Percentiles rank a stretch among this genome's conserved stretches.
phyloP scores from a whole-genome alignment of 2,797 vertebrate genomes.

The Esox lucius region DNA sequence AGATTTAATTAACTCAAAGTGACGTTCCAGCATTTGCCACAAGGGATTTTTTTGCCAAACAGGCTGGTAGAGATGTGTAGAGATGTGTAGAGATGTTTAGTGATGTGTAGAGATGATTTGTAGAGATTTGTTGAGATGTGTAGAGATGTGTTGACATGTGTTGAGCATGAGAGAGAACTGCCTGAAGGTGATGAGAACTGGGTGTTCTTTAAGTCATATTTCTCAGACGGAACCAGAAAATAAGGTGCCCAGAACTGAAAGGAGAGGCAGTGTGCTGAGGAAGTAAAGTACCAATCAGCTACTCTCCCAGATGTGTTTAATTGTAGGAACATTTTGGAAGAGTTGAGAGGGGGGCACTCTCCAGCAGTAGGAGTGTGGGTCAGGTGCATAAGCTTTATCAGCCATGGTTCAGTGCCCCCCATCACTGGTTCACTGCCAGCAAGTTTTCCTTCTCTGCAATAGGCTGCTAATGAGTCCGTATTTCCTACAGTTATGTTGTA shows the following conservation, averaged over 20 bases:
- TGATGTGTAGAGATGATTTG: too few species aligned
- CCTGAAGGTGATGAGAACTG: not conserved
- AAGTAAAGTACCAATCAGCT: not conserved
- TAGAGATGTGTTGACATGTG: too few species aligned
- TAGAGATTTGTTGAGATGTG: too few species aligned
- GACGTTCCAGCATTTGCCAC: slow-evolving; percentile 66
- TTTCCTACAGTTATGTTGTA: not conserved
- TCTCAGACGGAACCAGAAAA: not conserved
- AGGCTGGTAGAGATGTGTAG: slow-evolving; percentile 41
- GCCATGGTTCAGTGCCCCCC: slow-evolving; percentile 52
- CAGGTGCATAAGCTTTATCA: slow-evolving; percentile 71
- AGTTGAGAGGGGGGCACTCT: too few species aligned
- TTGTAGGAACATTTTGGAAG: too few species aligned
- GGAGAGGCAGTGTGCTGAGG: slow-evolving; percentile 29
- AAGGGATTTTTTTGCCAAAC: slow-evolving; percentile 46
- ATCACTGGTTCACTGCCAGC: slow-evolving; percentile 35
- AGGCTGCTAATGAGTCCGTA: not conserved
- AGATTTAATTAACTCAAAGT: slow-evolving; percentile 74
- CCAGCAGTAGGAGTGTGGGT: slow-evolving; percentile 38
- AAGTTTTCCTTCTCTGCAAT: slow-evolving; percentile 18
- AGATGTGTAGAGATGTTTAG: too few species aligned
- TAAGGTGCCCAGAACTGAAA: not conserved
- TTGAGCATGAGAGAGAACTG: not conserved
- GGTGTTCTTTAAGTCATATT: not conserved
- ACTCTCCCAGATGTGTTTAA: not conserved